These are phyloP conservation scores for Antheraea assamensis DNA, from an alignment of 2,888 invertebrate species.

Conservation along the genomic window DNA sequence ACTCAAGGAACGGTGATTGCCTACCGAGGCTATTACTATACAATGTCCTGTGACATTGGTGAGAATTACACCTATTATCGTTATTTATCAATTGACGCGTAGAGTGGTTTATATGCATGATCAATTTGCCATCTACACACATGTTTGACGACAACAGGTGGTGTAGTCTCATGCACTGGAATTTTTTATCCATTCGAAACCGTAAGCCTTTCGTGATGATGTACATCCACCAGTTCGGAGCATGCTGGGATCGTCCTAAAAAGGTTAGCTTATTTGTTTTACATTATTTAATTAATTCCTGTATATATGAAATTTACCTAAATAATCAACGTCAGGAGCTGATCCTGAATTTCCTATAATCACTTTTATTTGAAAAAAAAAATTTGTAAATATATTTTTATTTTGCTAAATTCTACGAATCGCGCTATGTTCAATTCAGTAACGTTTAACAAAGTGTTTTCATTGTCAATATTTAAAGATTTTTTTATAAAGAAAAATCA, in stretches of 20 bases:
- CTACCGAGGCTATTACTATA: background rate
- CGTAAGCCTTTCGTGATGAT: background rate
- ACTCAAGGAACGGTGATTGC: background rate
- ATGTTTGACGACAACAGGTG: background rate
- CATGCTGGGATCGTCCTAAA: background rate
- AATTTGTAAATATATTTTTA: too few species aligned
- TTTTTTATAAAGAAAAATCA: too few species aligned
- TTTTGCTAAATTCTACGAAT: too few species aligned
- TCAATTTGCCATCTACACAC: background rate
- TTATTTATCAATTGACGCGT: constrained; percentile 11
- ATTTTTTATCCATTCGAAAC: background rate
- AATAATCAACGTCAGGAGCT: too few species aligned
- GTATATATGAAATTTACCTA: too few species aligned
- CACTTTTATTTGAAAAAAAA: too few species aligned
- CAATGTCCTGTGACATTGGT: background rate
- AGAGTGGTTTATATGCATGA: background rate
- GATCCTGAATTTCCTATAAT: too few species aligned
- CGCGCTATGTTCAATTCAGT: too few species aligned
- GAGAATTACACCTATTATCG: constrained; percentile 6
- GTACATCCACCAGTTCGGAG: background rate
- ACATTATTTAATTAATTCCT: background rate
- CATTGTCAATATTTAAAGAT: too few species aligned
- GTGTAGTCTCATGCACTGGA: background rate
- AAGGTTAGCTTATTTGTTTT: background rate
- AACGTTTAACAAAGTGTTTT: too few species aligned